These are phyloP conservation scores for Dryocosmus kuriphilus DNA, from an alignment of 2,888 invertebrate species.

Conservation along the genomic window DNA sequence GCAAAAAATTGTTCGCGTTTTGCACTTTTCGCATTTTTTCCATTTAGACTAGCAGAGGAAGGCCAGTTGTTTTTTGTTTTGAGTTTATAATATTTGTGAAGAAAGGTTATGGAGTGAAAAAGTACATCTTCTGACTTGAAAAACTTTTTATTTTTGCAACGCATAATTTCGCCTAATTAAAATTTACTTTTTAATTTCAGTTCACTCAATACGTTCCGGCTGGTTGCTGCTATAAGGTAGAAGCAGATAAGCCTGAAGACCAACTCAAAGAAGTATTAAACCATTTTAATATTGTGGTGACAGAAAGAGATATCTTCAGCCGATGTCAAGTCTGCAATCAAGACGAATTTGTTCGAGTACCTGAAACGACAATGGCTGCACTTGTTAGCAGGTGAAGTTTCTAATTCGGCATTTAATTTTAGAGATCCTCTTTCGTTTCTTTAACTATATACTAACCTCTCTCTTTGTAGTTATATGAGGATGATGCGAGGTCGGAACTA, in stretches of 20 bases:
- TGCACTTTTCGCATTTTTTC: too few species aligned
- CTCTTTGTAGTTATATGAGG: not conserved
- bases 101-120: too few species aligned
- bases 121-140: too few species aligned
- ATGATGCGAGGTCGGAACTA: constrained; percentile 12
- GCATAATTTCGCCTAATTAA: too few species aligned
- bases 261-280: constrained; percentile 84
- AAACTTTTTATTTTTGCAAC: too few species aligned
- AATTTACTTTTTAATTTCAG: constrained; percentile 65
- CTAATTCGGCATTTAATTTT: not conserved
- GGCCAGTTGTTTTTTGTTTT: too few species aligned
- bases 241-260: constrained; percentile 79
- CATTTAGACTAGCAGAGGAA: too few species aligned
- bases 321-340: constrained; percentile 83
- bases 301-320: constrained; percentile 83
- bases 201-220: constrained; percentile 78
- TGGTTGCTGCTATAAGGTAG: constrained; percentile 82
- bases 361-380: constrained; percentile 75
- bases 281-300: constrained; percentile 83
- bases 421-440: too few species aligned
- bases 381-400: constrained; percentile 63
- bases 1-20: too few species aligned
- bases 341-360: constrained; percentile 77
- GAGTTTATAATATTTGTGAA: too few species aligned
- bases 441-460: too few species aligned